Percentiles rank a stretch among this genome's conserved stretches.
Conservation (phyloP, 2,888 invertebrate genomes). For the Lysandra bellargus region DNA sequence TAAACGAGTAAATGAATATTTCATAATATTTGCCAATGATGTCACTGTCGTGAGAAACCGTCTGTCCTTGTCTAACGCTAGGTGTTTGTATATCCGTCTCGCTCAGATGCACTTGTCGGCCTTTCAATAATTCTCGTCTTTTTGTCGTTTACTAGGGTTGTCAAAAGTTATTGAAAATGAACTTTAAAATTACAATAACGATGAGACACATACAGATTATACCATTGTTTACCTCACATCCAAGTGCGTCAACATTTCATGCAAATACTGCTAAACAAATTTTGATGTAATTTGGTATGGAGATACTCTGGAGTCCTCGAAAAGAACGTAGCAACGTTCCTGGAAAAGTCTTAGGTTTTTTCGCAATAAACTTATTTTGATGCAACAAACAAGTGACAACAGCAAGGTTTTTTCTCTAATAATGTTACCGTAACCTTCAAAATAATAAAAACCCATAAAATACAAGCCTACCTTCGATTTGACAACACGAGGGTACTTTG, state of each 20-base stretch:
- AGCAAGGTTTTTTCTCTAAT: background rate
- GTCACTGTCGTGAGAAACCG: slow-evolving; percentile 16
- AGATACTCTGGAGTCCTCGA: too few species aligned
- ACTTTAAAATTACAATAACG: background rate
- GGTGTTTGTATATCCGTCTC: background rate
- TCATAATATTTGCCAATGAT: slow-evolving; percentile 30
- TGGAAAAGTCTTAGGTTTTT: too few species aligned
- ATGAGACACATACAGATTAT: too few species aligned
- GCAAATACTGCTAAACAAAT: too few species aligned
- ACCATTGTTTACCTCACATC: too few species aligned
- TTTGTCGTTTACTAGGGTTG: slow-evolving; percentile 14
- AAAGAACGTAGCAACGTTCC: too few species aligned
- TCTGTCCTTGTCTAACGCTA: background rate
- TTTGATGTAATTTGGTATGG: too few species aligned
- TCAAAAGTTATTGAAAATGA: background rate
- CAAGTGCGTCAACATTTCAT: too few species aligned
- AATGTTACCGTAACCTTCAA: background rate
- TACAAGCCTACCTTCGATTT: background rate
- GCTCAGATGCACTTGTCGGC: slow-evolving; percentile 22
- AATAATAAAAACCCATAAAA: background rate
- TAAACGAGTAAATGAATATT: slow-evolving; percentile 26
- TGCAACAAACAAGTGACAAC: too few species aligned
- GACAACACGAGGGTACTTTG: background rate
- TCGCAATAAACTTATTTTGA: too few species aligned
- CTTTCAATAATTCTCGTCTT: slow-evolving; percentile 7